Evolutionary conservation across 2,113 vertebrate species (phyloP).

Genomic region (Chlorodrepanis virens): DNA sequence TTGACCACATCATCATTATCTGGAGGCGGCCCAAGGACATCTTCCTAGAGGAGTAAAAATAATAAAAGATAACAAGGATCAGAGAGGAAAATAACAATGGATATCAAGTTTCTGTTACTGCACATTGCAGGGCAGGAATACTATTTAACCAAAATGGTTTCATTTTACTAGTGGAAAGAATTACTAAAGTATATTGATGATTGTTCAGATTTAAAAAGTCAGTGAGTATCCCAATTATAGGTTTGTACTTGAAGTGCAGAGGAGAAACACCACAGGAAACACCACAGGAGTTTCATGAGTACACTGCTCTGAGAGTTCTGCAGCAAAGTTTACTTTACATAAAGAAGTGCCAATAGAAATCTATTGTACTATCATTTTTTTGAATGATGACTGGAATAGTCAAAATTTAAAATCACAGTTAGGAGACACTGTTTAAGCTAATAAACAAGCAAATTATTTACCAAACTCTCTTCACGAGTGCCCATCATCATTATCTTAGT

Average conservation of each 20-base stretch:
- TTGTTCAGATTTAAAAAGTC: background rate
- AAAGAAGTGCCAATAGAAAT: background rate
- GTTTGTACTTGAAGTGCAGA: background rate
- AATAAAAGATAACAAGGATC: background rate
- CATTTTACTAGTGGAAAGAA: background rate
- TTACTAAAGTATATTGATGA: background rate
- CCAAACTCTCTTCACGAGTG: conserved; percentile 96
- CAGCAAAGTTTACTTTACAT: background rate
- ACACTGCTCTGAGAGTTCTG: background rate
- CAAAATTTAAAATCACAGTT: background rate
- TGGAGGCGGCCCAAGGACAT: conserved; percentile 95
- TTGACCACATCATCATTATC: conserved; percentile 98
- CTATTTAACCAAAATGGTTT: background rate
- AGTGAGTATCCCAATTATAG: background rate
- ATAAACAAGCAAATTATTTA: conserved; percentile 72
- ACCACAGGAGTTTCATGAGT: background rate
- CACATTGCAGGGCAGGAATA: background rate
- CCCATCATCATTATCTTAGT: conserved; percentile 99
- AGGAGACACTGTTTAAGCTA: background rate
- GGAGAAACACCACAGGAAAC: background rate
- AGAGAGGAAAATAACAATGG: background rate
- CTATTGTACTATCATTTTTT: background rate
- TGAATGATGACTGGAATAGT: background rate
- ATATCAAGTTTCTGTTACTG: background rate
- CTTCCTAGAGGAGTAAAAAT: conserved; percentile 80